A percentile compares a stretch with the other conserved stretches of the same genome.
Evolutionary conservation across 2,888 invertebrate genomes (phyloP).

Genomic region (Poecilus cupreus): DNA sequence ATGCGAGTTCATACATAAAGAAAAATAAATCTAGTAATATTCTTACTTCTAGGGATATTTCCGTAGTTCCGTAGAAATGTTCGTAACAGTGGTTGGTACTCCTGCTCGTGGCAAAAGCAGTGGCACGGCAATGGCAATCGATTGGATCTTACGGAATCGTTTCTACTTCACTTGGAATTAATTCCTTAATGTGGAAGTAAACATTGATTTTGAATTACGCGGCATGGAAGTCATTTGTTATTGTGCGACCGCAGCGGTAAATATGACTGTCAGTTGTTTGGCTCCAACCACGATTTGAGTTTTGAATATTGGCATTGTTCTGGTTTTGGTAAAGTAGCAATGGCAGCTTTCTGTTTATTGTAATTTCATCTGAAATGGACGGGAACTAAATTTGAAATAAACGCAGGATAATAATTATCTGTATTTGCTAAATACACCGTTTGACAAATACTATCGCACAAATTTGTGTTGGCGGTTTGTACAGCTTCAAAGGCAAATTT

Average conservation of each 20-base stretch:
- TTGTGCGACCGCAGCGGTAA: neutral
- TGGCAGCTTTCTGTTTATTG: neutral
- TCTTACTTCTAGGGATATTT: too few species aligned
- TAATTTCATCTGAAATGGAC: constrained; percentile 21
- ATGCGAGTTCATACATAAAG: too few species aligned
- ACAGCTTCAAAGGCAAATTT: neutral
- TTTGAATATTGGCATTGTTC: constrained; percentile 21
- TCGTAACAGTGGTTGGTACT: too few species aligned
- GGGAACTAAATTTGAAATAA: constrained; percentile 20
- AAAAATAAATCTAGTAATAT: too few species aligned
- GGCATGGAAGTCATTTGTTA: constrained; percentile 14
- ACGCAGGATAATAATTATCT: constrained; percentile 23
- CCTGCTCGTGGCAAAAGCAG: too few species aligned
- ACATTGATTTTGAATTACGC: constrained; percentile 57
- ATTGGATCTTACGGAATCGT: constrained; percentile 29
- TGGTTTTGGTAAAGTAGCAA: neutral
- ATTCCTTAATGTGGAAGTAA: constrained; percentile 56
- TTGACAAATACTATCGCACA: neutral
- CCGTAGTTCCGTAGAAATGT: too few species aligned
- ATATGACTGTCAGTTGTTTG: constrained; percentile 21
- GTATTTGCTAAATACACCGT: constrained; percentile 20
- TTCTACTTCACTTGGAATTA: constrained; percentile 40
- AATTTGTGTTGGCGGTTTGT: neutral
- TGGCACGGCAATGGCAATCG: neutral
- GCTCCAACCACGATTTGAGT: neutral